These are phyloP conservation scores for Pardosa pseudoannulata DNA, from an alignment of 2,888 invertebrate genomes.

Conservation along the genomic window DNA sequence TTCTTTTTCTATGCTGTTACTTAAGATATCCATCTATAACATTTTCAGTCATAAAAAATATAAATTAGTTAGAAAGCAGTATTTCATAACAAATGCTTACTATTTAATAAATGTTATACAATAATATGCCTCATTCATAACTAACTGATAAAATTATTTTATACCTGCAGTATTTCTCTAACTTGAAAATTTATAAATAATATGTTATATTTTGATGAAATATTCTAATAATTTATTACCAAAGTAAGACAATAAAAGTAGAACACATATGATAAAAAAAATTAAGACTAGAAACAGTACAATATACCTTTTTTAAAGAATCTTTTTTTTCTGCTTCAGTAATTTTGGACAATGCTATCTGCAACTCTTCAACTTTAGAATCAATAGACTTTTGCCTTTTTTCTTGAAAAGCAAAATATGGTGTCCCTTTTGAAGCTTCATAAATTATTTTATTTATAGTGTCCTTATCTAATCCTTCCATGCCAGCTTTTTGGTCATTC, in stretches of 20 bases:
- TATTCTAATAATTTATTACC: no score
- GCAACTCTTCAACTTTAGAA: slow-evolving; percentile 76
- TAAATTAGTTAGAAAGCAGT: no score
- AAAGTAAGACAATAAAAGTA: no score
- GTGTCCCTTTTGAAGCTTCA: slow-evolving; percentile 79
- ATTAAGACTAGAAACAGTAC: no score
- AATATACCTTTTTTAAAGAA: slow-evolving; percentile 75
- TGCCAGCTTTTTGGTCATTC: slow-evolving; percentile 74
- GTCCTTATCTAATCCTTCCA: slow-evolving; percentile 74
- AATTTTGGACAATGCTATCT: slow-evolving; percentile 71
- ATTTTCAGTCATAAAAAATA: no score
- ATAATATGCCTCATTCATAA: no score
- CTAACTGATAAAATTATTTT: no score
- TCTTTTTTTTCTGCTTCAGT: slow-evolving; percentile 76
- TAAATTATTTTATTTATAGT: slow-evolving; percentile 78
- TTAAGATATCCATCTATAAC: slow-evolving; percentile 79
- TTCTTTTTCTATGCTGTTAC: slow-evolving; percentile 77
- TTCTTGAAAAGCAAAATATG: slow-evolving; percentile 80
- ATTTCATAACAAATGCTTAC: no score
- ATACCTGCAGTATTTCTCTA: no score
- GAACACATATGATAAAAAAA: no score
- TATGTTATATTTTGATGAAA: no score
- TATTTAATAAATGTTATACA: not conserved
- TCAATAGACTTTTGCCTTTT: slow-evolving; percentile 79
- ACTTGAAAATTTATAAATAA: no score